Conservation (phyloP, 2,113 vertebrate species). For the Craseonycteris thonglongyai region DNA sequence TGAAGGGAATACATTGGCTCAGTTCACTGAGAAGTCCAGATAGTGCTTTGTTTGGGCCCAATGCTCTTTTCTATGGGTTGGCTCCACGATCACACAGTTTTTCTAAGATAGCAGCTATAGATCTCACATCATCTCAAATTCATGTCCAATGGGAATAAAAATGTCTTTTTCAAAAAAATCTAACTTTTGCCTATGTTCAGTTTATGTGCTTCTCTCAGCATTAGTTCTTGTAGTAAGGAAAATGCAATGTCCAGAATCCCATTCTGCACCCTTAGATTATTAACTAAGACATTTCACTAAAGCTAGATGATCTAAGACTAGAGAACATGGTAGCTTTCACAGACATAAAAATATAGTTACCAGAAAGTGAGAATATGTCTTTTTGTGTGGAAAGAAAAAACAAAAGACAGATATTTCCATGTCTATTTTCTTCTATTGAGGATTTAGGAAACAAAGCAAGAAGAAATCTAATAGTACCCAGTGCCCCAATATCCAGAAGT, state of each 20-base stretch:
- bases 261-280: background rate
- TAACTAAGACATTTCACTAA: background rate
- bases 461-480: background rate
- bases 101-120: background rate
- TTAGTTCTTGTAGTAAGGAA: background rate
- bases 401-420: background rate
- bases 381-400: no score
- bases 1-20: background rate
- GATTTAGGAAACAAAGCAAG: background rate
- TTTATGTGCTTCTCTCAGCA: background rate
- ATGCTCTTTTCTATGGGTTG: no score
- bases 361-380: background rate
- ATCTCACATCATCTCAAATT: background rate
- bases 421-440: background rate
- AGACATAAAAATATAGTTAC: background rate
- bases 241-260: background rate
- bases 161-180: background rate
- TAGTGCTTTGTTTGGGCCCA: background rate
- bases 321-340: background rate
- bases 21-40: background rate
- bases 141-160: background rate
- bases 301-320: background rate
- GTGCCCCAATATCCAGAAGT: background rate
- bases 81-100: background rate
- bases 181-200: rapidly evolving